These are phyloP conservation scores for Castor canadensis DNA, from an alignment of 2,113 vertebrate genomes.

Conservation along the genomic window DNA sequence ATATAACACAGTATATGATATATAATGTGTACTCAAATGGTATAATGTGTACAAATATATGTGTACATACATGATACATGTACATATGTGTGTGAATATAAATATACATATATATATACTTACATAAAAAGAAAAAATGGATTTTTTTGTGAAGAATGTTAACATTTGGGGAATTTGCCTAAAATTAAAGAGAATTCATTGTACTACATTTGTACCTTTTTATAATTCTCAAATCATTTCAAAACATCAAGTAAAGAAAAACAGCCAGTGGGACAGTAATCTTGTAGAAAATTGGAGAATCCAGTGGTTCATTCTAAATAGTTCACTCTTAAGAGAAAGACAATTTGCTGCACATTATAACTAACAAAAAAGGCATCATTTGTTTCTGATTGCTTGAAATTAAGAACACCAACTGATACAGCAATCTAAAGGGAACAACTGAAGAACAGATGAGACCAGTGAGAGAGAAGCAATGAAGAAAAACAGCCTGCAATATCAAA, in stretches of 20 bases:
- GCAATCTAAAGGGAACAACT: neutral
- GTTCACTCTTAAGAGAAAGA: neutral
- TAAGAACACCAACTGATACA: slow-evolving; percentile 1
- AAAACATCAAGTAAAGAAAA: neutral
- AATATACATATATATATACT: neutral
- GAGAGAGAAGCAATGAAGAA: neutral
- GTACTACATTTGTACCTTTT: neutral
- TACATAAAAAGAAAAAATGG: neutral
- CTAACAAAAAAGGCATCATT: neutral
- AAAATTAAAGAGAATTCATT: neutral
- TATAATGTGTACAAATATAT: neutral
- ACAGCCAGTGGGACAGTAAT: neutral
- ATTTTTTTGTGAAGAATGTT: neutral
- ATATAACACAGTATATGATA: neutral
- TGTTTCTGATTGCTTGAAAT: slow-evolving; percentile 49
- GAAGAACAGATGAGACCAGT: slow-evolving; percentile 13
- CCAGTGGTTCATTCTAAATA: neutral
- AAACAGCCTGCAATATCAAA: neutral
- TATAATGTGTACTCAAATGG: too few species aligned
- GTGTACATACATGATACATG: neutral
- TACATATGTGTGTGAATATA: neutral
- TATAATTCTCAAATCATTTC: neutral
- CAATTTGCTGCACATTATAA: slow-evolving; percentile 37
- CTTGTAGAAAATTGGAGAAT: neutral
- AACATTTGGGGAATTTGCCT: neutral